Evolutionary conservation across 1,140 invertebrate species (phyloP).

Genomic region (Drosophila pectinifera): DNA sequence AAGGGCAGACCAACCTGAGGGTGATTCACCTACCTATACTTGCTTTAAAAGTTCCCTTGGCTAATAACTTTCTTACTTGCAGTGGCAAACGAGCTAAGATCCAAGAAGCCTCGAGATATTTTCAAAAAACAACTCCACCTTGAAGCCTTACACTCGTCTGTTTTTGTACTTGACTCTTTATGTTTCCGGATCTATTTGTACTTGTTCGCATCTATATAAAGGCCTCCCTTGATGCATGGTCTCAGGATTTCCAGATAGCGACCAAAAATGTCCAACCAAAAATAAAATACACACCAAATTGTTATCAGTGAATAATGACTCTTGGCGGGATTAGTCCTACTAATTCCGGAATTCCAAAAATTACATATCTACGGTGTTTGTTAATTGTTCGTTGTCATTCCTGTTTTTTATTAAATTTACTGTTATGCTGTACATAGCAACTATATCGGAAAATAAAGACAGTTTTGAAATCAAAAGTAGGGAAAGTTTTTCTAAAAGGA

Average conservation of each 20-base stretch:
- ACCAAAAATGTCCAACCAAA: constrained; percentile 37
- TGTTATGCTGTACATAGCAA: constrained; percentile 5
- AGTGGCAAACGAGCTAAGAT: constrained; percentile 39
- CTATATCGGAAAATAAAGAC: constrained; percentile 2
- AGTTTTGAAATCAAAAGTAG: neutral
- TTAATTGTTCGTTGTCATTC: constrained; percentile 13
- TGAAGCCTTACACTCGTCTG: constrained; percentile 10
- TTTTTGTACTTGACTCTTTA: constrained; percentile 24
- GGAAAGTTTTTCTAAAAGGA: too few species aligned
- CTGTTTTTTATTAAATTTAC: constrained; percentile 9
- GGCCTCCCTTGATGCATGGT: constrained; percentile 1
- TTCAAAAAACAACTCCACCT: constrained; percentile 7
- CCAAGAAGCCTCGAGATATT: neutral
- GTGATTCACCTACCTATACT: constrained; percentile 26
- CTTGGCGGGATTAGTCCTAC: neutral
- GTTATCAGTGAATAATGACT: constrained; percentile 23
- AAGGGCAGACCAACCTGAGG: constrained; percentile 58
- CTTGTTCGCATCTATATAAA: neutral
- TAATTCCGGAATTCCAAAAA: constrained; percentile 1
- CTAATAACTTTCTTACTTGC: neutral
- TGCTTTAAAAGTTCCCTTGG: too few species aligned
- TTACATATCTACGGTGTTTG: neutral
- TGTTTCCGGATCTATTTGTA: constrained; percentile 19
- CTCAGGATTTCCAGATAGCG: constrained; percentile 2
- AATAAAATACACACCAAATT: constrained; percentile 35